Conservation (phyloP, 2,888 invertebrate species). For the Tupiocoris notatus region DNA sequence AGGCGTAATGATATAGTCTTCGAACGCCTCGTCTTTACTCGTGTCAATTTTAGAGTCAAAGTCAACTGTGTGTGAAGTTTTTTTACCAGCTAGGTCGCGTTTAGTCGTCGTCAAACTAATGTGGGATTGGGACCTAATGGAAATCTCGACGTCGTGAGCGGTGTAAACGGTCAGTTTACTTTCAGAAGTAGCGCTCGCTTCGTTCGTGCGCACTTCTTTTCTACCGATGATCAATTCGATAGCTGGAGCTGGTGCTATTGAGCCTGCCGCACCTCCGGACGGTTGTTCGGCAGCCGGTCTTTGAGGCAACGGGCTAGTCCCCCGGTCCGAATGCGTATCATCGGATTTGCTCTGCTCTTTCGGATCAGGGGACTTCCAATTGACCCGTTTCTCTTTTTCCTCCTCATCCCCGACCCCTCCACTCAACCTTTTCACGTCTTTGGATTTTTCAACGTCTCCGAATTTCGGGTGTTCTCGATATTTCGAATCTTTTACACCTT, state of each 20-base stretch:
- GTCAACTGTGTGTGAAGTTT: constrained; percentile 57
- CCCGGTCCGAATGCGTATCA: constrained; percentile 50
- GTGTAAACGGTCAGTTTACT: constrained; percentile 59
- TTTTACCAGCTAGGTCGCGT: constrained; percentile 55
- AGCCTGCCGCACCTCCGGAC: constrained; percentile 42
- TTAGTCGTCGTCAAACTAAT: constrained; percentile 58
- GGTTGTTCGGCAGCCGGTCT: constrained; percentile 22
- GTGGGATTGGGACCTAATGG: constrained; percentile 59
- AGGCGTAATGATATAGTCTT: constrained; percentile 55
- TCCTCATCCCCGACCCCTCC: constrained; percentile 55
- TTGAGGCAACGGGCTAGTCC: constrained; percentile 51
- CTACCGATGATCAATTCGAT: constrained; percentile 59
- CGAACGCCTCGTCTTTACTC: constrained; percentile 54
- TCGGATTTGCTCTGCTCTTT: constrained; percentile 31
- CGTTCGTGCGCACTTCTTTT: constrained; percentile 58
- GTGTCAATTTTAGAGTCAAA: constrained; percentile 56
- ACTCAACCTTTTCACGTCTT: constrained; percentile 49
- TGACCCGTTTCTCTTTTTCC: constrained; percentile 48
- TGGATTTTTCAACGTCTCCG: constrained; percentile 48
- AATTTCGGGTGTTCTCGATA: constrained; percentile 51
- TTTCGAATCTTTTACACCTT: constrained; percentile 51
- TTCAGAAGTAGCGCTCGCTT: constrained; percentile 58
- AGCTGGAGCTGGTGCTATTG: constrained; percentile 51
- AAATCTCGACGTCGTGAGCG: constrained; percentile 59
- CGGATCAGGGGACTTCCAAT: constrained; percentile 42